Evolutionary conservation across 2,113 vertebrate species (phyloP), one percentile per base, ranked within the genome.

Genomic region (Lepisosteus osseus): DNA sequence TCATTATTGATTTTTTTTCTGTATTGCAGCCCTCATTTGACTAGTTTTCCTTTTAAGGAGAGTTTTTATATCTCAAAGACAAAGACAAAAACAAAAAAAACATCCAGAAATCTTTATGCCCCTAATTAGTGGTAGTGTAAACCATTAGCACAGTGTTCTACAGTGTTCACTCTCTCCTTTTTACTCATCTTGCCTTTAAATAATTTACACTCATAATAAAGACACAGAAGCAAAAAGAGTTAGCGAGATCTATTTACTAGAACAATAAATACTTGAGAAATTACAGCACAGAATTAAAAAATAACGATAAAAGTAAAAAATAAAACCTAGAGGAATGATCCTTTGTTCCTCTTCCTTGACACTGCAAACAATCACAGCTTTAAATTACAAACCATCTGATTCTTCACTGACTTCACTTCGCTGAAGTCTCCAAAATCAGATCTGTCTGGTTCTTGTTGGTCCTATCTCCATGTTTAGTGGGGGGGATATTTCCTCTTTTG

Each of bases 321-420:
- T 79, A 77, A 70, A 70, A 15, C 67, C 14, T 68, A 74, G 55
- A 75, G 42, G 8, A 76, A 61, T 56, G 69, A n/a, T 61, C 65
- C 68, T 71, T 79, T 67, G 63, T 68, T 77, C 69, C 73, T 78
- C 71, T 75, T 83, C 80, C 68, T 11, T 71, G 43, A 56, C 77
- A 78, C 69, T 75, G 78, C 64, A 75, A 71, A 70, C 79, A 76
- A 78, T 74, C 71, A 76, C 67, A 45, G 59, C 17, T 62, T 65
- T 70, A 51, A 66, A 73, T 71, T 66, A 65, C 70, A 72, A 80
- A 74, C 64, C 76, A 80, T 75, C 74, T 65, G 76, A 82, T 81
- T 79, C 88, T 78, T 92, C 91, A 92, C 78, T 54, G 83, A 90
- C 89, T 81, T 72, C n/a, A 54, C 29, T 29, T 29, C 29, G 47